Conservation (phyloP, 2,888 invertebrate species). For the Axea sp. region DNA sequence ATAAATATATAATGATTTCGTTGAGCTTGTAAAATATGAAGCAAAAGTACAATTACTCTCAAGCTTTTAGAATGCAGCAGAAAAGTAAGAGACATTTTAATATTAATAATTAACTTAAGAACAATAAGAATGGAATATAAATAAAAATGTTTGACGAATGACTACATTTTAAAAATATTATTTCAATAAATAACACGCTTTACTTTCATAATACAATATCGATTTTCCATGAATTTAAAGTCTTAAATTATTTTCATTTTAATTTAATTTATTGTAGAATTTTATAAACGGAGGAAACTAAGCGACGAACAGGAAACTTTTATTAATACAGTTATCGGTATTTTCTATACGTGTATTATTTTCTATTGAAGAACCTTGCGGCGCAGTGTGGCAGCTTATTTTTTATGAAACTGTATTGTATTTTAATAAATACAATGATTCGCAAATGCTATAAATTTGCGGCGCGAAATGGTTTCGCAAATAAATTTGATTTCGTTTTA, state of each 20-base stretch:
- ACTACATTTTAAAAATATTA: too few relatives aligned
- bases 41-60: too few relatives aligned
- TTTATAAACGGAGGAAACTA: slow-evolving; percentile 18
- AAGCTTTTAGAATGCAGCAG: too few relatives aligned
- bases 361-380: slow-evolving; percentile 28
- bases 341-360: slow-evolving; percentile 11
- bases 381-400: slow-evolving; percentile 22
- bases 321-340: slow-evolving; percentile 8
- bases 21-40: too few relatives aligned
- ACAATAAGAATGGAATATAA: too few relatives aligned
- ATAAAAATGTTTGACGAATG: too few relatives aligned
- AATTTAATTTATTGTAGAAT: slow-evolving; percentile 27
- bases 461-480: neutral
- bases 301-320: slow-evolving; percentile 1
- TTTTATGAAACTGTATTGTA: slow-evolving; percentile 18
- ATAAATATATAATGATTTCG: too few relatives aligned
- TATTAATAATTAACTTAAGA: too few relatives aligned
- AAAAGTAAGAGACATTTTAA: too few relatives aligned
- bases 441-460: slow-evolving; percentile 2
- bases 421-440: slow-evolving; percentile 11
- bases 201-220: too few relatives aligned
- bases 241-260: slow-evolving; percentile 1
- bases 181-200: too few relatives aligned
- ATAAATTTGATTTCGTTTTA: too few relatives aligned
- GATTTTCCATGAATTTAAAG: neutral